A percentile compares a stretch with the other conserved stretches of the same genome.
phyloP scores from a whole-genome alignment of 2,888 invertebrate species.

The Ormia ochracea region DNA sequence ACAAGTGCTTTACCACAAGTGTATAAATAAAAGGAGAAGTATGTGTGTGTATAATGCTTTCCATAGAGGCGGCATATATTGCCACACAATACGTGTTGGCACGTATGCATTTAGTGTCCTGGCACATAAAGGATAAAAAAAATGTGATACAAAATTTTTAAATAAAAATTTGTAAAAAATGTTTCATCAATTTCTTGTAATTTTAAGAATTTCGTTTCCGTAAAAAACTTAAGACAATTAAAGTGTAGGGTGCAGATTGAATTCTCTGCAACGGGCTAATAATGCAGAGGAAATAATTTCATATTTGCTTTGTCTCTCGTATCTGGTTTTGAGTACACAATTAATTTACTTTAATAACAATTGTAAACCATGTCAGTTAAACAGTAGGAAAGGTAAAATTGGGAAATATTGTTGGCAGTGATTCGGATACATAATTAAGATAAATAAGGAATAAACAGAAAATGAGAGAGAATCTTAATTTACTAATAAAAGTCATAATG shows the following conservation, averaged over 20 bases:
- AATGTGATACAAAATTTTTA: too few relatives aligned
- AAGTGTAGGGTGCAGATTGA: neutral
- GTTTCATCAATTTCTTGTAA: too few relatives aligned
- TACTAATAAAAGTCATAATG: neutral
- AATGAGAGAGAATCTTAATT: neutral
- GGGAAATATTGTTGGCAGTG: conserved; percentile 18
- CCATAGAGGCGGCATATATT: too few relatives aligned
- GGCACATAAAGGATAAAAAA: too few relatives aligned
- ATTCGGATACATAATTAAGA: conserved; percentile 42
- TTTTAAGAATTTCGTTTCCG: too few relatives aligned
- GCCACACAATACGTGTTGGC: too few relatives aligned
- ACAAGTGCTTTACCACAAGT: too few relatives aligned
- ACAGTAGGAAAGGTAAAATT: conserved; percentile 1
- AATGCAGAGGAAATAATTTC: neutral
- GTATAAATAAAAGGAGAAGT: too few relatives aligned
- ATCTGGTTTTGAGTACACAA: conserved; percentile 37
- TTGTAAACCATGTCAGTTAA: neutral
- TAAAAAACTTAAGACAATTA: neutral
- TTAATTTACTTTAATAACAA: conserved; percentile 30
- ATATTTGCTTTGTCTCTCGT: conserved; percentile 22
- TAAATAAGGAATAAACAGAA: conserved; percentile 13
- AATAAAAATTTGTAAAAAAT: too few relatives aligned
- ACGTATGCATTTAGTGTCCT: too few relatives aligned
- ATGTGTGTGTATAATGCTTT: too few relatives aligned
- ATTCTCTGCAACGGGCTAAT: neutral